Base-by-base conservation (phyloP, 2,113 vertebrate genomes). In the Clupea harengus region DNA sequence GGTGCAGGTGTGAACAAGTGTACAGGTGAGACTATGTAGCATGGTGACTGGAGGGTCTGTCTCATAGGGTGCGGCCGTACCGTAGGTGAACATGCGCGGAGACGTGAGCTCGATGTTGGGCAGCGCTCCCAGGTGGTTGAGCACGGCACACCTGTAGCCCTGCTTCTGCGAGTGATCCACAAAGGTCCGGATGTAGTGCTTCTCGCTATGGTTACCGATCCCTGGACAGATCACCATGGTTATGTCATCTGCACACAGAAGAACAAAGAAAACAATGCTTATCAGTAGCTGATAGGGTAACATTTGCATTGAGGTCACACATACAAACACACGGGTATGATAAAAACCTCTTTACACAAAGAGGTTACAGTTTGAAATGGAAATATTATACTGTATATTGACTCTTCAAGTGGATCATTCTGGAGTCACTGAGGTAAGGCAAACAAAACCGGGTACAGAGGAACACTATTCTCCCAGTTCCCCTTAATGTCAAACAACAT, bases 141-240 rank as follows among this genome's bases (percentile, higher is more conserved):
- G 95, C 86, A 99, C 98, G 2, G 98, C 96, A 44, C 98, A 99
- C 22, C 98, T 96, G 91, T 99, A 99, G 17, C 98, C 98, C 1
- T 97, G 97, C 88, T 96, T 98, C 92, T 99, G 98, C 0, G 98
- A 96, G 0, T 97, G 95, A 92, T 99, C 98, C 60, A 99, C 98
- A 44, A 99, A 99, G 15, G 98, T 99, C 75, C 98, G 96, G 92
- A 99, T 98, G 87, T 99, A 99, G 90, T 99, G 98, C 93, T 99
- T 99, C 92, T 99, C 98, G 28, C 98, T 99, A 90, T 99, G 98
- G 93, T 99, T 99, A 54, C 98, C 98, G 22, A 99, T 99, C 45
- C 98, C 98, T 0, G 98, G 98, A 89, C 98, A 99, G 92, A 99
- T 99, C 83, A 99, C 98, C 98, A 99, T 99, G 52, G 98, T 99